phyloP scores from a whole-genome alignment of 1,140 invertebrate genomes.

The Drosophila obscura region DNA sequence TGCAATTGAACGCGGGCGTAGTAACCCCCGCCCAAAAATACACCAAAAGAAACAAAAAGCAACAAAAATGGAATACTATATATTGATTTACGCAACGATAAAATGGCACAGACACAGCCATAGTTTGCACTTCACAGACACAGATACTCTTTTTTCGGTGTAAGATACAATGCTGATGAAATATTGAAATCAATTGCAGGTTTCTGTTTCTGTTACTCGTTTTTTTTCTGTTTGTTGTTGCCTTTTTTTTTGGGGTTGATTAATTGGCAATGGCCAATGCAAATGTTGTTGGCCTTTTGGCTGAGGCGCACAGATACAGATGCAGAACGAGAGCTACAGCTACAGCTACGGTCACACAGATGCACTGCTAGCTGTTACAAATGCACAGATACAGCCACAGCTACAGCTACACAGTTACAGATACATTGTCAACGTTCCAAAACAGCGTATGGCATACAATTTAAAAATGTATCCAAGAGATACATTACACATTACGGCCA shows the following conservation, averaged over 20 bases:
- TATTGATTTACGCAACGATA: conserved; percentile 70
- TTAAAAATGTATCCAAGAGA: conserved; percentile 79
- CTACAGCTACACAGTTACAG: conserved; percentile 12
- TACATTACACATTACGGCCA: conserved; percentile 76
- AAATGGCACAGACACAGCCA: conserved; percentile 50
- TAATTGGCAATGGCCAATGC: conserved; percentile 73
- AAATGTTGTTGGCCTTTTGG: conserved; percentile 72
- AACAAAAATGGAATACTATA: conserved; percentile 11
- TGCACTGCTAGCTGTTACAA: conserved; percentile 1
- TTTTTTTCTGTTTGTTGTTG: conserved; percentile 4
- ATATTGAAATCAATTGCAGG: conserved; percentile 73
- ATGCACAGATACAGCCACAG: conserved; percentile 16
- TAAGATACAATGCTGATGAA: conserved; percentile 60
- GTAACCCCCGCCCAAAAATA: not conserved
- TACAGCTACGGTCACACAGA: not conserved
- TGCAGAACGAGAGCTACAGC: conserved; percentile 5
- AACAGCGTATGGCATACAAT: conserved; percentile 69
- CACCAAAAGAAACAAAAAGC: not conserved
- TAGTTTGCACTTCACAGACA: conserved; percentile 21
- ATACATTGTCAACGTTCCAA: conserved; percentile 71
- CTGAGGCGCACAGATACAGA: conserved; percentile 33
- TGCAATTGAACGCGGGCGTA: conserved; percentile 47
- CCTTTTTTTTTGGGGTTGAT: conserved; percentile 45
- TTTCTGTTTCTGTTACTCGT: conserved; percentile 15
- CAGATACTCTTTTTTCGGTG: conserved; percentile 44